Conservation (phyloP, 2,888 invertebrate genomes). For the Macrostomum cliftonense region DNA sequence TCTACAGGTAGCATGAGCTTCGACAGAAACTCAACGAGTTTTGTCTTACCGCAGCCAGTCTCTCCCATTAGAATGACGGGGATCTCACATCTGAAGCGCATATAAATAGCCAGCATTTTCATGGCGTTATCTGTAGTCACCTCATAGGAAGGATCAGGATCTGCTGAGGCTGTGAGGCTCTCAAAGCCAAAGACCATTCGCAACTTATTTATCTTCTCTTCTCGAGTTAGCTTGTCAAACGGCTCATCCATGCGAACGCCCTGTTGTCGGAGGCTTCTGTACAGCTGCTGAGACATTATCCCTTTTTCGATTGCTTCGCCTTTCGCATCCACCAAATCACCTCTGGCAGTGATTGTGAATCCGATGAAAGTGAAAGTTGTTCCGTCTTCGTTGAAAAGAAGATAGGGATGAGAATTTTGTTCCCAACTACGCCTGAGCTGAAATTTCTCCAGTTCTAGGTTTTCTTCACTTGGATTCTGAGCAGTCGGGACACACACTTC, state of each 20-base stretch:
- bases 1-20: slow-evolving; percentile 12
- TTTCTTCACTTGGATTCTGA: too few relatives aligned
- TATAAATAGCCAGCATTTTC: slow-evolving; percentile 12
- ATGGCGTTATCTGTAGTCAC: slow-evolving; percentile 11
- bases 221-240: slow-evolving; percentile 18
- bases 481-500: neutral
- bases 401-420: slow-evolving; percentile 6
- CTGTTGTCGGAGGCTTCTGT: slow-evolving; percentile 20
- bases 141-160: slow-evolving; percentile 4
- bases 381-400: slow-evolving; percentile 5
- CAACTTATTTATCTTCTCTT: too few relatives aligned
- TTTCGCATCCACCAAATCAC: slow-evolving; percentile 22
- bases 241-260: slow-evolving; percentile 22
- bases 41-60: slow-evolving; percentile 5
- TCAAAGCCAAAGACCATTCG: too few relatives aligned
- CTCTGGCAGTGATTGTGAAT: slow-evolving; percentile 19
- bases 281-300: slow-evolving; percentile 19
- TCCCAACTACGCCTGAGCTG: slow-evolving; percentile 1
- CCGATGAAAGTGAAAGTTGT: slow-evolving; percentile 29
- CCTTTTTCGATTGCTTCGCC: slow-evolving; percentile 16
- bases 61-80: slow-evolving; percentile 6
- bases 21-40: neutral
- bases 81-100: slow-evolving; percentile 8
- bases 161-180: too few relatives aligned
- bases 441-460: too few relatives aligned